These are phyloP conservation scores for Drosophila glabriapex DNA, from an alignment of 2,888 invertebrate species.

Conservation along the genomic window DNA sequence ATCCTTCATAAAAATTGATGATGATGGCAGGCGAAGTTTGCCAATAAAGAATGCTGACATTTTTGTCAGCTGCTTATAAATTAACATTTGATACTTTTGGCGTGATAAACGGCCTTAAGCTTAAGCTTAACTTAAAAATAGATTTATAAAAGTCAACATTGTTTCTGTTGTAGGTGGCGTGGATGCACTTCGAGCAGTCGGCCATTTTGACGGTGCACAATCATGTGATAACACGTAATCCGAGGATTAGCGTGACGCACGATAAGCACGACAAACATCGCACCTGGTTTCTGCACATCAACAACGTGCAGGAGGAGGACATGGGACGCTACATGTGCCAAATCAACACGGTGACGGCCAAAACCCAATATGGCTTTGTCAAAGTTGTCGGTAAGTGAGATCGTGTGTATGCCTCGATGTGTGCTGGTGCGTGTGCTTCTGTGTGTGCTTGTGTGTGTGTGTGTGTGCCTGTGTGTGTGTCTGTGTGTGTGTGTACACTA, in stretches of 20 bases:
- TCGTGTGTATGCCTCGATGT: constrained; percentile 1
- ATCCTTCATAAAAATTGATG: constrained; percentile 81
- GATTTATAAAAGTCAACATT: constrained; percentile 3
- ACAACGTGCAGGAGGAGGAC: constrained; percentile 95
- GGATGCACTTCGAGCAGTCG: constrained; percentile 98
- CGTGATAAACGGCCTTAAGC: constrained; percentile 20
- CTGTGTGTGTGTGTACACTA: constrained; percentile 29
- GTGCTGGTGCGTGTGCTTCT: background rate
- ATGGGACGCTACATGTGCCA: constrained; percentile 97
- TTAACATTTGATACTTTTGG: constrained; percentile 55
- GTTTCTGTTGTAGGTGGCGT: constrained; percentile 90
- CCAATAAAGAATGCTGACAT: constrained; percentile 62
- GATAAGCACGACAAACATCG: constrained; percentile 93
- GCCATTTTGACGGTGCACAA: constrained; percentile 97
- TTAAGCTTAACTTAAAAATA: constrained; percentile 17
- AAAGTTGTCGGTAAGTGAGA: constrained; percentile 93
- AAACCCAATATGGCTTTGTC: constrained; percentile 96
- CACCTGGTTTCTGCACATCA: constrained; percentile 97
- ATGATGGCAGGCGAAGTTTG: constrained; percentile 68
- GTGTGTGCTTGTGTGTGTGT: background rate
- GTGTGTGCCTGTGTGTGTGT: constrained; percentile 21
- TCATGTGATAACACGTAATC: constrained; percentile 97
- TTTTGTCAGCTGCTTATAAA: constrained; percentile 69
- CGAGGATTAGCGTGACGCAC: constrained; percentile 95
- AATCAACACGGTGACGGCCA: constrained; percentile 96